Conservation (phyloP, 2,888 invertebrate species). For the Nebria brevicollis region DNA sequence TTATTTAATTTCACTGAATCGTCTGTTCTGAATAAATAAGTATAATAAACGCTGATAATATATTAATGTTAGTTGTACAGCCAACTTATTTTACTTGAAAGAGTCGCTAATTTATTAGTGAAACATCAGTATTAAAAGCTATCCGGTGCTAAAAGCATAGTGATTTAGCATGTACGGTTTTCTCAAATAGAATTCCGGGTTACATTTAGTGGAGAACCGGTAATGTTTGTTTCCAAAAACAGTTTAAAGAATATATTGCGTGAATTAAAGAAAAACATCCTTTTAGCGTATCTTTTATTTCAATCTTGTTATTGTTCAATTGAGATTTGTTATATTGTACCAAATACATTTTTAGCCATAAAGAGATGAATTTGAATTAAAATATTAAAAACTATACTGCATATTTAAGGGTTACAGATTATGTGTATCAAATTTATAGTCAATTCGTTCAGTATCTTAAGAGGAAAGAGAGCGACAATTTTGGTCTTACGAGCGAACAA, state of each 20-base stretch:
- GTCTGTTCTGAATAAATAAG: no score
- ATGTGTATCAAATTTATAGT: background rate
- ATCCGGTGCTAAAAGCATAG: constrained; percentile 20
- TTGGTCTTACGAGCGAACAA: no score
- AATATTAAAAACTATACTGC: no score
- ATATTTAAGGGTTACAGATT: no score
- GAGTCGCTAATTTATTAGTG: background rate
- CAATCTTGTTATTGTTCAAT: background rate
- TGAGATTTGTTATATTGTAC: background rate
- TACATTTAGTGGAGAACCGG: constrained; percentile 35
- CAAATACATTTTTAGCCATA: no score
- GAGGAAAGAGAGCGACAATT: background rate
- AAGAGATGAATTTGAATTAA: no score
- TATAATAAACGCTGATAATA: no score
- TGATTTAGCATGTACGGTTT: constrained; percentile 24
- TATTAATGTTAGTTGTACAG: no score
- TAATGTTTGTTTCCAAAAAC: constrained; percentile 22
- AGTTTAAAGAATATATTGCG: background rate
- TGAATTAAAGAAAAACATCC: background rate
- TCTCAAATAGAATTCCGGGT: constrained; percentile 34
- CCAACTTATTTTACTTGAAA: no score
- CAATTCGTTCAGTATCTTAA: background rate
- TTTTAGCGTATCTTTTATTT: background rate
- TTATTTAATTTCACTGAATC: no score
- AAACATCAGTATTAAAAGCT: background rate